These are phyloP conservation scores for Serranus cabrilla DNA, from an alignment of 2,797 vertebrate genomes.

Conservation along the genomic window DNA sequence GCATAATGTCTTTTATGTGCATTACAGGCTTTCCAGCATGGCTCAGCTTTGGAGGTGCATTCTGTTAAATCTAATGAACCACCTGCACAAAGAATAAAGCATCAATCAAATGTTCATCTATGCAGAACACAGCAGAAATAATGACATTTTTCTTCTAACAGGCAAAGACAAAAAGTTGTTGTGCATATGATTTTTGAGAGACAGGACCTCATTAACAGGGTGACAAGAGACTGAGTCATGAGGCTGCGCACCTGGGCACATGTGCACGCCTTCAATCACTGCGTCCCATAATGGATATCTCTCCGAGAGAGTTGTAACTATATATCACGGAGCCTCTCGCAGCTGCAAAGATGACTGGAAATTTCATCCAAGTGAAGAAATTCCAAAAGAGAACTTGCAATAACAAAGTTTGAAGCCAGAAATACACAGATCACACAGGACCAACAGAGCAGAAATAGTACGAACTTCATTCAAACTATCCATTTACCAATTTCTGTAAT, in stretches of 20 bases:
- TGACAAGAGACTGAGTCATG: conserved; percentile 56
- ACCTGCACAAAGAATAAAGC: conserved; percentile 27
- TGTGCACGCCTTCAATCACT: conserved; percentile 33
- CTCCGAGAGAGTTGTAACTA: conserved; percentile 42
- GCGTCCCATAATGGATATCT: conserved; percentile 38
- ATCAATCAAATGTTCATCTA: conserved; percentile 23
- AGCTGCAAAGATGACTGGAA: conserved; percentile 64
- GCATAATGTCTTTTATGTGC: background rate
- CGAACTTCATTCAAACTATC: conserved; percentile 12
- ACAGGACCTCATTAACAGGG: conserved; percentile 64
- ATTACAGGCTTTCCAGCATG: background rate
- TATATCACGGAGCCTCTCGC: conserved; percentile 57
- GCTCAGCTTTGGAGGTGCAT: background rate
- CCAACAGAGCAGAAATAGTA: conserved; percentile 1
- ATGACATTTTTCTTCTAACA: background rate
- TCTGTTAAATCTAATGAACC: conserved; percentile 29
- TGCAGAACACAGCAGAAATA: conserved; percentile 14
- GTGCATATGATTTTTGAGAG: conserved; percentile 45
- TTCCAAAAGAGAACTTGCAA: conserved; percentile 33
- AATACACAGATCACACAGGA: conserved; percentile 18
- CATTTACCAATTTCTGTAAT: conserved; percentile 11
- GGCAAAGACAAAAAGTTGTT: conserved; percentile 3
- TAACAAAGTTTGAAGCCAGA: background rate
- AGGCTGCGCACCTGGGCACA: conserved; percentile 65
- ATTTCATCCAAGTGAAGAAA: conserved; percentile 45